These are phyloP conservation scores for Acleris cristana DNA, from an alignment of 2,888 invertebrate genomes.

Conservation along the genomic window DNA sequence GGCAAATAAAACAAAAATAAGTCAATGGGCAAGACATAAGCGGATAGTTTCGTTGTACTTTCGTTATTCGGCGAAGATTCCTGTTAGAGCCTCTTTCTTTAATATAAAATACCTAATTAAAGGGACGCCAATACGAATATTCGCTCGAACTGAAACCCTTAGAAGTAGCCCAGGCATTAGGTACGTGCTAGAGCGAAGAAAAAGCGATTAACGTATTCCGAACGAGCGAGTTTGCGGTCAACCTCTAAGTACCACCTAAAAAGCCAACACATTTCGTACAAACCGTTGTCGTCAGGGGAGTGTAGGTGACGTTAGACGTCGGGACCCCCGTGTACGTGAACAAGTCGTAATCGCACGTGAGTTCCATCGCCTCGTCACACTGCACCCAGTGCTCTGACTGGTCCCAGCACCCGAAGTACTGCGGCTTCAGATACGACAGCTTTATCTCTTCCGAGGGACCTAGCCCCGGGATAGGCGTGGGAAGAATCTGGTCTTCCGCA, in stretches of 20 bases:
- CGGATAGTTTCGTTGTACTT: no score
- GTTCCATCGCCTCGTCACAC: constrained; percentile 47
- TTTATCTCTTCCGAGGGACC: constrained; percentile 59
- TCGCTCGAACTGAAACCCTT: no score
- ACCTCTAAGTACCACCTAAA: neutral
- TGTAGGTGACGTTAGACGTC: constrained; percentile 43
- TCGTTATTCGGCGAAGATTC: no score
- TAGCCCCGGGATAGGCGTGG: constrained; percentile 59
- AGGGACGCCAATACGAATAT: no score
- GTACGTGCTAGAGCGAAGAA: no score
- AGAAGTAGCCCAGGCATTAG: no score
- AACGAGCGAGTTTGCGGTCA: no score
- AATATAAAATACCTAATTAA: no score
- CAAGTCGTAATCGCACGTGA: constrained; percentile 28
- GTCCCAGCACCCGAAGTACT: constrained; percentile 61
- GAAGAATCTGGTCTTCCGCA: constrained; percentile 56
- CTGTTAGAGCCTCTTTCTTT: no score
- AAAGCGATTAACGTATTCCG: no score
- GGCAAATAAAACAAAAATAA: no score
- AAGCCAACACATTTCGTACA: constrained; percentile 21
- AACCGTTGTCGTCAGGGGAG: constrained; percentile 41
- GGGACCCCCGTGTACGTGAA: constrained; percentile 43
- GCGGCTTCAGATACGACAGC: constrained; percentile 58
- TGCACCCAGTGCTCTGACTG: constrained; percentile 65
- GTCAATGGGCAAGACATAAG: no score